Evolutionary conservation across 2,888 invertebrate species (phyloP), one percentile per base, ranked within the genome.

Genomic region (Anthoptus insignis): DNA sequence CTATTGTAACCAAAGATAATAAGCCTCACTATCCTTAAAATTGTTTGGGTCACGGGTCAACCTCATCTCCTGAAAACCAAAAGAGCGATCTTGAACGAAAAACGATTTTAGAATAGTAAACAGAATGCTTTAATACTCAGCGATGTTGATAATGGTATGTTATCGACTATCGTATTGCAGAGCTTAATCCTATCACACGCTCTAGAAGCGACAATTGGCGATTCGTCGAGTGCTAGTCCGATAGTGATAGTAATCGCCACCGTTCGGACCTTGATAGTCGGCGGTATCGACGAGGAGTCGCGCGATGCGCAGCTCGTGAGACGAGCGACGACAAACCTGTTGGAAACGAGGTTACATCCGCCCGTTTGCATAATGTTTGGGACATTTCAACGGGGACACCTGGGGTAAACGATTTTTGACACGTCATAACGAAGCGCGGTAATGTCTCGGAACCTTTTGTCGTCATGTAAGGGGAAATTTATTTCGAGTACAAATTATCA

Each of bases 181-280:
- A 53, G 54, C 61, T 66, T 64, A 70, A 65, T 16, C 49, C 34
- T 61, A 57, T 58, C 58, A 56, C 6, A 53, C 39, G 59, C 57
- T 61, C 37, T 47, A 53, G 34, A 61, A 37, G 45, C 39, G 52
- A 34, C 63, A 63, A 50, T 63, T 50, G 57, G n/a, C 24, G 52
- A 21, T 16, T 7, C 21, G 50, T 29, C 61, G 27, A 57, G 59
- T 64, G 53, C 24, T 42, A 52, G 49, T 58, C 37, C 50, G 65
- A 61, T 63, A 66, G 52, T 65, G 72, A 69, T 71, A 66, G 67
- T 47, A 47, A 67, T 73, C 68, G 70, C 69, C 61, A 69, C 73
- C 68, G 68, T 57, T 73, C 78, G 71, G 81, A 79, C 82, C 83
- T 82, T 85, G 84, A 82, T 83, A 78, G 67, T 75, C 74, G 76